Percentiles rank a stretch among this genome's conserved stretches.
Conservation (phyloP, 2,797 vertebrate species). For the Karalla daura region DNA sequence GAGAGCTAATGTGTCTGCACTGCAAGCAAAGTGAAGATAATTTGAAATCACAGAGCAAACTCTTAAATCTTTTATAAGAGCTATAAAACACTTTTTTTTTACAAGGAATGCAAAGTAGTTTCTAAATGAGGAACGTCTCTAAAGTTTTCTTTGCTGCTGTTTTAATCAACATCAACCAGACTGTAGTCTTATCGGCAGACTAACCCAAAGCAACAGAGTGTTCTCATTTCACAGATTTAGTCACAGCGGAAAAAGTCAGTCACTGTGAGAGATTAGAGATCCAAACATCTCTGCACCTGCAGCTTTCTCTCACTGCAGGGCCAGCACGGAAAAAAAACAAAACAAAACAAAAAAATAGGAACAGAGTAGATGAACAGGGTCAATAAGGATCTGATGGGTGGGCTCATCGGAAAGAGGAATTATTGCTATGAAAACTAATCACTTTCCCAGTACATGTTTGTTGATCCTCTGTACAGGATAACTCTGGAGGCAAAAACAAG, state of each 20-base stretch:
- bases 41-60: slow-evolving; percentile 29
- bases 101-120: slow-evolving; percentile 36
- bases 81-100: slow-evolving; percentile 9
- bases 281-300: slow-evolving; percentile 55
- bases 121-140: slow-evolving; percentile 36
- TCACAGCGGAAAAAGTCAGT: slow-evolving; percentile 59
- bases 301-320: slow-evolving; percentile 40
- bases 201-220: slow-evolving; percentile 60
- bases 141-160: slow-evolving; percentile 25
- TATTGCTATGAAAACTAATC: slow-evolving; percentile 25
- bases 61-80: slow-evolving; percentile 26
- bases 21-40: slow-evolving; percentile 19
- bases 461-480: slow-evolving; percentile 25
- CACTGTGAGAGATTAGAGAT: slow-evolving; percentile 66
- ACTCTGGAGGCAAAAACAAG: slow-evolving; percentile 5
- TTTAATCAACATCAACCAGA: slow-evolving; percentile 57
- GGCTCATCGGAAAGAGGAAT: slow-evolving; percentile 27
- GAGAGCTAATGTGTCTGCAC: not conserved
- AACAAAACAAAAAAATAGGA: no score
- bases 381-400: slow-evolving; percentile 11
- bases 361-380: slow-evolving; percentile 4
- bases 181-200: slow-evolving; percentile 41
- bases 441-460: not conserved
- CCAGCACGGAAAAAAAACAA: slow-evolving; percentile 46
- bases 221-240: slow-evolving; percentile 70